These are phyloP conservation scores for Melinaea marsaeus DNA, from an alignment of 2,888 invertebrate genomes.

Conservation along the genomic window DNA sequence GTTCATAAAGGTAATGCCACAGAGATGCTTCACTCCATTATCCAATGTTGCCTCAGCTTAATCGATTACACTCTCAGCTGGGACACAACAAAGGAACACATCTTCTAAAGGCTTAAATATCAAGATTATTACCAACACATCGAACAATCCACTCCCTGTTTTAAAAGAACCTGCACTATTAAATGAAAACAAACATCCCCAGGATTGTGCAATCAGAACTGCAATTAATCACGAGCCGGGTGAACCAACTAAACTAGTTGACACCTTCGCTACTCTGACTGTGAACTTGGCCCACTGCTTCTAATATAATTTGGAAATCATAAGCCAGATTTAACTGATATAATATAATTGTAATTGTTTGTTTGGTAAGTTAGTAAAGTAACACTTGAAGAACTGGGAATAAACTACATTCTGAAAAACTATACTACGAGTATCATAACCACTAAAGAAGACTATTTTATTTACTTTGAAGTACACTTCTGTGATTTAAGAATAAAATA, in stretches of 20 bases:
- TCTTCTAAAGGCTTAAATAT: not conserved
- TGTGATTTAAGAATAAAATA: too few species aligned
- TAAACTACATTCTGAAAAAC: too few species aligned
- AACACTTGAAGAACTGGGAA: too few species aligned
- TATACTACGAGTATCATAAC: too few species aligned
- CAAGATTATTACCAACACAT: not conserved
- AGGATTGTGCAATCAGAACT: constrained; percentile 30
- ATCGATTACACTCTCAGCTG: not conserved
- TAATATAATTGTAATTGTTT: not conserved
- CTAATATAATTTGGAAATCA: not conserved
- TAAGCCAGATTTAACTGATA: too few species aligned
- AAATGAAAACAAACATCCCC: constrained; percentile 14
- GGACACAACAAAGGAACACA: not conserved
- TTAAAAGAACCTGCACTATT: constrained; percentile 9
- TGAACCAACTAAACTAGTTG: constrained; percentile 33
- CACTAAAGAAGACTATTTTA: too few species aligned
- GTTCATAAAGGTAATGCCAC: too few species aligned
- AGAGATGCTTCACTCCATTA: too few species aligned
- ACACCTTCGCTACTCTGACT: constrained; percentile 24
- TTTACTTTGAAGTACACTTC: too few species aligned
- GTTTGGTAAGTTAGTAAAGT: not conserved
- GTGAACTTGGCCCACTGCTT: constrained; percentile 16
- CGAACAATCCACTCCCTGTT: not conserved
- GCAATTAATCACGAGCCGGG: constrained; percentile 33
- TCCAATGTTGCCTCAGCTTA: too few species aligned